A percentile compares a stretch with the other conserved stretches of the same genome.
phyloP scores from a whole-genome alignment of 2,888 invertebrate genomes.

The Drosophila nr. medialis region DNA sequence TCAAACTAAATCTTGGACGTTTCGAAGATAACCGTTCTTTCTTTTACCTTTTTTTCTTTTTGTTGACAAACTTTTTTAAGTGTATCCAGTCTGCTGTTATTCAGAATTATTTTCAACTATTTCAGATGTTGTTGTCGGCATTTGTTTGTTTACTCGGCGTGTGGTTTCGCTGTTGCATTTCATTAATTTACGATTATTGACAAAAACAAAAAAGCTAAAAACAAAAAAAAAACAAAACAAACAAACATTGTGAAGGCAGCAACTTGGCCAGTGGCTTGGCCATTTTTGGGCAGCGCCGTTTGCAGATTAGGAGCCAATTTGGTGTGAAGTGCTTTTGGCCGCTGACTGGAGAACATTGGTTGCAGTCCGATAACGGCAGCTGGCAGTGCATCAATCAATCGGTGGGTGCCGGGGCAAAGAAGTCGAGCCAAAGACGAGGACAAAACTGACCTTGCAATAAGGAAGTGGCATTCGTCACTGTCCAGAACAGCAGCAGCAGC shows the following conservation, averaged over 20 bases:
- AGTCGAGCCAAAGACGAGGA: constrained; percentile 25
- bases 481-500: constrained; percentile 36
- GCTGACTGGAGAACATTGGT: constrained; percentile 19
- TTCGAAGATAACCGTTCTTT: neutral
- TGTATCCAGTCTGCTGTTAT: constrained; percentile 5
- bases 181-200: constrained; percentile 81
- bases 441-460: constrained; percentile 75
- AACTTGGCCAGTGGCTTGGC: constrained; percentile 25
- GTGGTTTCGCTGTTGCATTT: constrained; percentile 70
- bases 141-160: constrained; percentile 59
- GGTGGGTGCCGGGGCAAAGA: constrained; percentile 7
- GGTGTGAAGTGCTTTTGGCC: constrained; percentile 68
- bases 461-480: constrained; percentile 77
- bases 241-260: constrained; percentile 42
- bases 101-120: constrained; percentile 1
- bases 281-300: constrained; percentile 65
- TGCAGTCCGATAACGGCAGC: constrained; percentile 66
- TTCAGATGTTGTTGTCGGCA: constrained; percentile 35
- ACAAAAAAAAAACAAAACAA: neutral
- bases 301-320: constrained; percentile 75
- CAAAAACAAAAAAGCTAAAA: constrained; percentile 35
- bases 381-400: constrained; percentile 78
- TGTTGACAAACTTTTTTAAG: neutral
- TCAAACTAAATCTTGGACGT: neutral
- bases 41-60: neutral